Evolutionary conservation across 2,113 vertebrate genomes (phyloP).

Genomic region (Nannobrachium achirus): DNA sequence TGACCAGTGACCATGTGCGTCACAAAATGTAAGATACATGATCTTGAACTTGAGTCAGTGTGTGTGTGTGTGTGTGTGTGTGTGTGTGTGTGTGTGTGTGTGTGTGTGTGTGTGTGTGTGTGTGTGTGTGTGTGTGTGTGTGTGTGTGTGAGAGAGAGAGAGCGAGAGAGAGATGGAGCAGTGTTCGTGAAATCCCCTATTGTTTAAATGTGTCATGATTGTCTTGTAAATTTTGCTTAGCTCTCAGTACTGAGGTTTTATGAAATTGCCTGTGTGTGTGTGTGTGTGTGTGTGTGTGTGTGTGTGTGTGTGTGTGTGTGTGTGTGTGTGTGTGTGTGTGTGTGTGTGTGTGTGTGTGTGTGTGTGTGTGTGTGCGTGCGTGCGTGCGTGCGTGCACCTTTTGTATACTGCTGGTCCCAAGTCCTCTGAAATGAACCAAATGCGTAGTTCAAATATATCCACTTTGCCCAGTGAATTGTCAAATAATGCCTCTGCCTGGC

Average conservation of each 20-base stretch:
- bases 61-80: no score
- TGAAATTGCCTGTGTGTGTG: no score
- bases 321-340: constrained; percentile 4
- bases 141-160: no score
- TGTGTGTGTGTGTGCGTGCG: constrained; percentile 44
- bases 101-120: no score
- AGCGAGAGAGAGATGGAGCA: background rate
- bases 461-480: constrained; percentile 66
- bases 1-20: no score
- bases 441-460: constrained; percentile 55
- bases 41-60: no score
- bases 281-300: no score
- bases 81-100: no score
- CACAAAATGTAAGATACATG: no score
- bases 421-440: constrained; percentile 67
- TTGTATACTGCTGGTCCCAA: constrained; percentile 65
- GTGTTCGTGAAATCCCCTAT: no score
- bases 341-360: constrained; percentile 36
- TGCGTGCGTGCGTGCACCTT: constrained; percentile 54
- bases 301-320: constrained; percentile 11
- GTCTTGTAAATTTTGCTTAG: constrained; percentile 37
- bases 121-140: no score
- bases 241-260: constrained; percentile 22
- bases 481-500: constrained; percentile 60
- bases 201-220: constrained; percentile 6